Conservation (phyloP, 2,113 vertebrate genomes). For the Pagrus major region DNA sequence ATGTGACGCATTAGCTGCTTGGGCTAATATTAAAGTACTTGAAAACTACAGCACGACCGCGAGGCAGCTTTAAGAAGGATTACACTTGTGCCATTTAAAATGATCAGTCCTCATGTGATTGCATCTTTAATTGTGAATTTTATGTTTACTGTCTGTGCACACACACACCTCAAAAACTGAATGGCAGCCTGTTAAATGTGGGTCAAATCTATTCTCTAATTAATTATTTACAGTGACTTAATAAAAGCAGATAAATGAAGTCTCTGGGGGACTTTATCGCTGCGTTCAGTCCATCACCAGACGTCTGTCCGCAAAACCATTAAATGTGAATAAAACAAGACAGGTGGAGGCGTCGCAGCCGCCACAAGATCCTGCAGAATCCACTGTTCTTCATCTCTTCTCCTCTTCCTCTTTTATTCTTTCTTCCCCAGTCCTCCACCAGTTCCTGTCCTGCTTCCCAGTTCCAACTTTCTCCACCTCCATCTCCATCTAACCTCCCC, state of each 20-base stretch:
- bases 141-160: not conserved
- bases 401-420: not conserved
- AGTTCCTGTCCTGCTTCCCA: not conserved
- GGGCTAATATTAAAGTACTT: conserved; percentile 35
- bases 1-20: conserved; percentile 71
- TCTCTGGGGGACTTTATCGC: not conserved
- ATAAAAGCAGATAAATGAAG: not conserved
- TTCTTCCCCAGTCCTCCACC: not conserved
- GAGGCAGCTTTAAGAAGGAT: not conserved
- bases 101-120: not conserved
- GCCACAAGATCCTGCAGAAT: conserved; percentile 28
- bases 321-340: conserved; percentile 15
- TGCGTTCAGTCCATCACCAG: not conserved
- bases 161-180: not conserved
- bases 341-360: not conserved
- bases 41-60: not conserved
- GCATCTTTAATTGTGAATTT: not conserved
- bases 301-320: conserved; percentile 9
- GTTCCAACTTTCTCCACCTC: not conserved
- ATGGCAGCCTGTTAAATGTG: not conserved
- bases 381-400: not conserved
- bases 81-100: not conserved
- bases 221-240: not conserved
- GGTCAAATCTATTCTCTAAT: conserved; percentile 13
- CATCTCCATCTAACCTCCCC: not conserved